Evolutionary conservation across 1,140 invertebrate species (phyloP).

Genomic region (Penaeus chinensis): DNA sequence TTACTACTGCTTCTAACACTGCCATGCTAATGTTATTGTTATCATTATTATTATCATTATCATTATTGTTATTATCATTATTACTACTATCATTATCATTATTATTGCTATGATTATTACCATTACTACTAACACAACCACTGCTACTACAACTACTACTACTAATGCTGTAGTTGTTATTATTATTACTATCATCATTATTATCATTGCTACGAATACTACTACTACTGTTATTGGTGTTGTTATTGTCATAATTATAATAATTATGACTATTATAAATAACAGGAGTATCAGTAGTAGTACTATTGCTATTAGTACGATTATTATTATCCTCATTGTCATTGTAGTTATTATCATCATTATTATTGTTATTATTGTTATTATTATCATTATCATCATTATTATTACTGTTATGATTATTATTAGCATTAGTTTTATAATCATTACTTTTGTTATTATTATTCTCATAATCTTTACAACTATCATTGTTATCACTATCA

Average conservation of each 20-base stretch:
- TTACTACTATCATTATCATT: not conserved
- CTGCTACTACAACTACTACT: not conserved
- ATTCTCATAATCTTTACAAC: too few species aligned
- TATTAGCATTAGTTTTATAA: too few species aligned
- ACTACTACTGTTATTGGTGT: too few species aligned
- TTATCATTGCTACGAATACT: not conserved
- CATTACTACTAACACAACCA: not conserved
- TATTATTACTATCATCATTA: not conserved
- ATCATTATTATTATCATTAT: conserved; percentile 11
- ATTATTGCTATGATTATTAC: not conserved
- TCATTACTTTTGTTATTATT: too few species aligned
- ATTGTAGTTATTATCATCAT: too few species aligned
- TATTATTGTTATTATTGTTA: too few species aligned
- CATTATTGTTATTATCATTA: not conserved
- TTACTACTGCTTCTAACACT: conserved; percentile 30
- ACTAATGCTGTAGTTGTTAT: not conserved
- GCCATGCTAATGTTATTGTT: not conserved
- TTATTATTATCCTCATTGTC: too few species aligned
- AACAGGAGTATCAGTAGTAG: not conserved
- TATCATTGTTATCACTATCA: too few species aligned
- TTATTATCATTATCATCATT: too few species aligned
- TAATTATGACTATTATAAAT: not conserved
- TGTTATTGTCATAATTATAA: not conserved
- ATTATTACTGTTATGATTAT: too few species aligned
- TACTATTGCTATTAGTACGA: too few species aligned